Conservation (phyloP, 1,140 invertebrate species). For the Aphaenogaster rudis region DNA sequence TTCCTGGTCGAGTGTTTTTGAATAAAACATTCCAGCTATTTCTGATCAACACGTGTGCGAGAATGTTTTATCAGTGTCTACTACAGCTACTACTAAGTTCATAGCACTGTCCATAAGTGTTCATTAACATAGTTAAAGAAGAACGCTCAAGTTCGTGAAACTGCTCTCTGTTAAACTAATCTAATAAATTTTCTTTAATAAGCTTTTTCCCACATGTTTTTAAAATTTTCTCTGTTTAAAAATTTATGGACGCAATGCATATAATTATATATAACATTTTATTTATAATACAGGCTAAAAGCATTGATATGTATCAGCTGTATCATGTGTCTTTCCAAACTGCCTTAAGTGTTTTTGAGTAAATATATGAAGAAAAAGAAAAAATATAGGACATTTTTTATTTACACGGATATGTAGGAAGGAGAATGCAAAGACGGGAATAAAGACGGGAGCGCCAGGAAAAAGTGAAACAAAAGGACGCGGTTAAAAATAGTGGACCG, state of each 20-base stretch:
- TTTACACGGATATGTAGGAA: neutral
- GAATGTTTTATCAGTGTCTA: neutral
- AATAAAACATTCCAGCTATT: neutral
- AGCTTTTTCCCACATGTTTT: neutral
- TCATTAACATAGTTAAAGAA: neutral
- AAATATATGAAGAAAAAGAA: neutral
- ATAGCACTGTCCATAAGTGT: neutral
- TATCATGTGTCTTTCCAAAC: neutral
- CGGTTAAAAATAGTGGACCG: constrained; percentile 77
- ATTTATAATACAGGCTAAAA: neutral
- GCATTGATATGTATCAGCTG: neutral
- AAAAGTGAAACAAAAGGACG: constrained; percentile 63
- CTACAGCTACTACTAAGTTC: neutral
- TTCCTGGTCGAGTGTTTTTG: neutral
- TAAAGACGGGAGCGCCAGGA: constrained; percentile 33
- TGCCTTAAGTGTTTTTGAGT: neutral
- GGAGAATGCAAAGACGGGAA: constrained; percentile 3
- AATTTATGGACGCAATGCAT: neutral
- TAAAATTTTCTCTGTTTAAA: neutral
- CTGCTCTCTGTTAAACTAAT: neutral
- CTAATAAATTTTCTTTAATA: neutral
- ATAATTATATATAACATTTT: neutral
- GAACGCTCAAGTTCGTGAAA: neutral
- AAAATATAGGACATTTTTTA: neutral
- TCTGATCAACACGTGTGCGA: neutral